Percentiles rank a stretch among this genome's conserved stretches.
Conservation (phyloP, 2,888 invertebrate genomes). For the Tiphia femorata region DNA sequence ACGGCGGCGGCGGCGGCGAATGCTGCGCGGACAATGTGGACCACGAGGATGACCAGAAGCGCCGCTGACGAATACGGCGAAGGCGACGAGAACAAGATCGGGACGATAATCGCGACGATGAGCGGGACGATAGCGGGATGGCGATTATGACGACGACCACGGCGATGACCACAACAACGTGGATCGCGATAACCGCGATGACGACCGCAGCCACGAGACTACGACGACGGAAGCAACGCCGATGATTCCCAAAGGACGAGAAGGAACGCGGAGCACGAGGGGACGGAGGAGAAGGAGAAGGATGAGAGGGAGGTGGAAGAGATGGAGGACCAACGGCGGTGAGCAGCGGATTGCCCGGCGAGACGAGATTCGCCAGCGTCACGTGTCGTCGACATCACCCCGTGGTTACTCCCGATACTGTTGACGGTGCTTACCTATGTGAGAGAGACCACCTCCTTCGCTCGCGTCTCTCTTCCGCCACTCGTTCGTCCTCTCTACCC, state of each 20-base stretch:
- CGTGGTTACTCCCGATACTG: conserved; percentile 55
- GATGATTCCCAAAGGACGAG: too few species aligned
- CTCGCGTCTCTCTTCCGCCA: conserved; percentile 13
- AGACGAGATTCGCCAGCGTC: conserved; percentile 61
- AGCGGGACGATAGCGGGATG: neutral
- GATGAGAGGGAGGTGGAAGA: too few species aligned
- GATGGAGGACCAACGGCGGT: too few species aligned
- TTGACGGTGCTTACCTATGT: conserved; percentile 44
- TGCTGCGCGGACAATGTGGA: too few species aligned
- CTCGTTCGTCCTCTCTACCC: conserved; percentile 4
- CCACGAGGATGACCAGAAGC: too few species aligned
- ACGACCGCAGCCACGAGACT: neutral
- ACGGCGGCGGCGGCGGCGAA: conserved; percentile 10
- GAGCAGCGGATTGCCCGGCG: neutral
- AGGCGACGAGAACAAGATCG: too few species aligned
- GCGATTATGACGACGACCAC: neutral
- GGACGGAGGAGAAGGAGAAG: too few species aligned
- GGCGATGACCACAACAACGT: neutral
- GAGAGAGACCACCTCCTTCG: conserved; percentile 8
- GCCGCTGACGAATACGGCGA: neutral
- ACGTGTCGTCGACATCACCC: conserved; percentile 64
- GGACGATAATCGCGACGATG: too few species aligned
- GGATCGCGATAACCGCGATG: neutral
- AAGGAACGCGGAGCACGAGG: too few species aligned
- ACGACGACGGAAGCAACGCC: neutral